Evolutionary conservation across 2,797 vertebrate species (phyloP).

Genomic region (Cuniculus paca): DNA sequence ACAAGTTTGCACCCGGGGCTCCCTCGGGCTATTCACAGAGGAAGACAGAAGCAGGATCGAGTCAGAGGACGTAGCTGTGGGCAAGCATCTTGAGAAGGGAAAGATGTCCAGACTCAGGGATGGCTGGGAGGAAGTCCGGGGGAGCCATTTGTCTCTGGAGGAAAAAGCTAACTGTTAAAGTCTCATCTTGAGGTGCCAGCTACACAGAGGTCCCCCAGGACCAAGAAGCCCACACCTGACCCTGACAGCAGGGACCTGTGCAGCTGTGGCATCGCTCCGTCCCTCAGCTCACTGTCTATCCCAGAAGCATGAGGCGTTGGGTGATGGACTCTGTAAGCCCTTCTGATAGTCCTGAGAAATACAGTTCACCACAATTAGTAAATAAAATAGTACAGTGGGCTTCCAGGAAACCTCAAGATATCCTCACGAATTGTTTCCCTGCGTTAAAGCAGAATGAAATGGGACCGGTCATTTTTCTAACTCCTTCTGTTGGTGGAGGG

Average conservation of each 20-base stretch:
- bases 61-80: not conserved
- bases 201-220: not conserved
- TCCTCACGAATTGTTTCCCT: slow-evolving; percentile 3
- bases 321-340: not conserved
- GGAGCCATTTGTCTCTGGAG: not conserved
- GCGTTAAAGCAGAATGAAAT: not conserved
- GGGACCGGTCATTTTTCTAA: not conserved
- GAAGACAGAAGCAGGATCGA: not conserved
- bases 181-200: not conserved
- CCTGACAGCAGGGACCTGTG: not conserved
- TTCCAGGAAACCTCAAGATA: not conserved
- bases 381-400: not conserved
- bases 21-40: not conserved
- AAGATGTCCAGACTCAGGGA: not conserved
- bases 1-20: not conserved
- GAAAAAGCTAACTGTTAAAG: not conserved
- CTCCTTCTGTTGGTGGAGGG: not conserved
- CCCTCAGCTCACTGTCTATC: not conserved
- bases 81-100: not conserved
- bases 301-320: not conserved
- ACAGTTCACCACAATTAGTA: not conserved
- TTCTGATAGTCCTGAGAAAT: not conserved
- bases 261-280: not conserved
- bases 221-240: not conserved
- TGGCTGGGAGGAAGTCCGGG: not conserved